Base-by-base conservation (phyloP, 2,797 vertebrate species). In the Scyliorhinus canicula region DNA sequence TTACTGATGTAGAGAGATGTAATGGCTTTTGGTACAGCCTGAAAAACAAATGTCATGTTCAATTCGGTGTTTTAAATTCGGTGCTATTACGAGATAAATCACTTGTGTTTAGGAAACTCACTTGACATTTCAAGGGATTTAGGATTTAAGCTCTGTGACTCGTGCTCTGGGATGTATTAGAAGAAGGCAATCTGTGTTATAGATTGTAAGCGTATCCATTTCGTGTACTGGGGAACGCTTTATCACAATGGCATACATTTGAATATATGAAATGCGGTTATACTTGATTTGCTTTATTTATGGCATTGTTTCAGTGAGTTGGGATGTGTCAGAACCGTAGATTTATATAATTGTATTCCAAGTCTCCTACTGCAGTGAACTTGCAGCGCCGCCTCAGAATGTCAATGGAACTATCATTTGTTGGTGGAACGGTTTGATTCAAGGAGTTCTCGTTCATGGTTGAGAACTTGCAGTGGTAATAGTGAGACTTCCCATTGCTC, bases 11-110 rank as follows among this genome's bases (percentile, higher is more conserved):
- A n/a, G 35, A 19, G 16, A 63, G 55, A 40, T 60, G 35, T 63
- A 63, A 90, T 60, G 55, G 86, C 35, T 63, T 57, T 63, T 63
- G 55, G 86, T 60, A 40, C 26, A 5, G 50, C 16, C 84, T 55
- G 26, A 86, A 86, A 55, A 55, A 86, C 84, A 86, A 86, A 86
- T 86, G 84, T 35, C 50, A 55, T 52, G 84, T 35, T n/a, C 55
- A n/a, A 90, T 60, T 90, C 35, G 40, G 55, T 60, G 28, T 60
- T 60, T 60, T 90, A 21, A 90, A 90, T n/a, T 57, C 63, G 86
- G 86, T 40, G 57, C 35, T 28, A 60, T 90, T 90, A 90, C 35
- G 31, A 60, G 86, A 90, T 90, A 90, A 90, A 60, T 90, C 84
- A 8, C 86, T 63, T 90, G 55, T 60, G 57, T 63, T 90, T 40